These are phyloP conservation scores for Hippolais icterina DNA, from an alignment of 2,113 vertebrate species.

Conservation along the genomic window DNA sequence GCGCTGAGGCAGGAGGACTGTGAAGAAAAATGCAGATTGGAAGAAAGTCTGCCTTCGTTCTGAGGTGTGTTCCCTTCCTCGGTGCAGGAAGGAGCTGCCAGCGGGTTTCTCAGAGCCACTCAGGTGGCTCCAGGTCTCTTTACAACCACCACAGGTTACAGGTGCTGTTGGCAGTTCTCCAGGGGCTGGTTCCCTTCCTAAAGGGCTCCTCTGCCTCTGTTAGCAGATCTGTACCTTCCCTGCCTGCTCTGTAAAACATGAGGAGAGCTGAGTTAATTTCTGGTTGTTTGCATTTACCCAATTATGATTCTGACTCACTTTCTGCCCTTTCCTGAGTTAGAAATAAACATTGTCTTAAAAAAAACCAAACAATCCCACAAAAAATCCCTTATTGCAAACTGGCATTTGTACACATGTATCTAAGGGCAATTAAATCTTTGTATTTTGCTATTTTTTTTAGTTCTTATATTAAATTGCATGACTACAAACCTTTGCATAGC, in stretches of 20 bases:
- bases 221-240: not conserved
- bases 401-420: fast-evolving
- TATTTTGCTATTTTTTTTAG: not conserved
- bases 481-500: not conserved
- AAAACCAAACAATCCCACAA: too few relatives aligned
- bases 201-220: not conserved
- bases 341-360: not conserved
- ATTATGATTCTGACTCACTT: not conserved
- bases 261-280: not conserved
- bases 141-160: fast-evolving
- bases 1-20: not conserved
- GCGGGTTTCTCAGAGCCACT: not conserved
- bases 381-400: not conserved
- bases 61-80: not conserved
- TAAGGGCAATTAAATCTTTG: not conserved
- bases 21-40: not conserved
- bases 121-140: not conserved
- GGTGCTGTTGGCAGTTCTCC: not conserved
- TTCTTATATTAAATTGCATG: not conserved
- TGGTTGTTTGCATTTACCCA: not conserved
- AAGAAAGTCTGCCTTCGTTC: not conserved
- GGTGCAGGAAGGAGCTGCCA: not conserved
- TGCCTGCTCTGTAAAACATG: not conserved
- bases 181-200: not conserved
- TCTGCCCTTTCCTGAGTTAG: not conserved